Evolutionary conservation across 1,140 invertebrate species (phyloP).

Genomic region (Diabrotica virgifera): DNA sequence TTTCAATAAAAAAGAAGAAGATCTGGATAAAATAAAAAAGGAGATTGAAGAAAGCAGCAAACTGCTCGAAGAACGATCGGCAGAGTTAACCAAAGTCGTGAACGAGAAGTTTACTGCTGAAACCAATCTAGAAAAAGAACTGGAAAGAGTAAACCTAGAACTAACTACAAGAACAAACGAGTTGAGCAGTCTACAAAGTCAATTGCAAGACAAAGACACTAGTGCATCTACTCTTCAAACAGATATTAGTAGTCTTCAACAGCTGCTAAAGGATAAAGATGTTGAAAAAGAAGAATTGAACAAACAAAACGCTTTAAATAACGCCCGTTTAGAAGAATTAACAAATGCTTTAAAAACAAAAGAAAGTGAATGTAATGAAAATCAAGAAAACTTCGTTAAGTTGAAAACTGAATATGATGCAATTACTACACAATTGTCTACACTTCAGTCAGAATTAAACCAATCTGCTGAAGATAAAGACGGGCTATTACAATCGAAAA

Average conservation of each 20-base stretch:
- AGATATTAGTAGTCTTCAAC: slow-evolving; percentile 35
- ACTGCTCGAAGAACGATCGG: slow-evolving; percentile 42
- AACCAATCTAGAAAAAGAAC: slow-evolving; percentile 53
- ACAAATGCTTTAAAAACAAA: slow-evolving; percentile 15
- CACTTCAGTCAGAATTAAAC: background rate
- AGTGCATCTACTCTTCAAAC: slow-evolving; percentile 48
- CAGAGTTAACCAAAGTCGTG: slow-evolving; percentile 37
- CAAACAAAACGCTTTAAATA: slow-evolving; percentile 6
- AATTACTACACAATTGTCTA: background rate
- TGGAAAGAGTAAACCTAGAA: slow-evolving; percentile 58
- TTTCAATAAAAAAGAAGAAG: slow-evolving; percentile 38
- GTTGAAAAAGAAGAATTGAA: slow-evolving; percentile 8
- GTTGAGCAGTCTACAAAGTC: slow-evolving; percentile 50
- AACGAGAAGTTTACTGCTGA: slow-evolving; percentile 35
- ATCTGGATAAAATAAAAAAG: slow-evolving; percentile 50
- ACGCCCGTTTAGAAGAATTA: slow-evolving; percentile 6
- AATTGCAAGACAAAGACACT: slow-evolving; percentile 53
- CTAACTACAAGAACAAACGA: slow-evolving; percentile 55
- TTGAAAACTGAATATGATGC: background rate
- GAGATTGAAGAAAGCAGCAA: slow-evolving; percentile 46
- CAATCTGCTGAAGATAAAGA: background rate
- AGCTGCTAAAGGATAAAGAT: slow-evolving; percentile 49
- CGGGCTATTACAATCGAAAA: slow-evolving; percentile 5
- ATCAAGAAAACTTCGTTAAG: background rate
- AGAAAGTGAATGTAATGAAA: slow-evolving; percentile 1